Evolutionary conservation across 1,140 invertebrate species (phyloP), one percentile per base, ranked within the genome.

Genomic region (Parapsyche elsis): DNA sequence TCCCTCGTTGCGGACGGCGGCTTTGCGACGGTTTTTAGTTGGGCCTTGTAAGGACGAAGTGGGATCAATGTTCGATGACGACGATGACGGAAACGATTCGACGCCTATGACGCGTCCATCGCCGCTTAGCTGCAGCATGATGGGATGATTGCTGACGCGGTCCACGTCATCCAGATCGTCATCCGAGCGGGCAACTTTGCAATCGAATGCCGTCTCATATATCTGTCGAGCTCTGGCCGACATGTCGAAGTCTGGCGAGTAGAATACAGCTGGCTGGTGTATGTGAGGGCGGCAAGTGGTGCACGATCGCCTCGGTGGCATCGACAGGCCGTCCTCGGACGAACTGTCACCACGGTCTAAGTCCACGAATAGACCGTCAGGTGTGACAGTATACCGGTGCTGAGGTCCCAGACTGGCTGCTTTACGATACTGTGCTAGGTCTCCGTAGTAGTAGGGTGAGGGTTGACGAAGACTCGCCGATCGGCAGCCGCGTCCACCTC

Each of bases 121-220:
- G 75, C 88, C 88, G 84, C 86, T 86, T 83, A 90, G 77, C 88
- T 93, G 88, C 84, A 93, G 84, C 45, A 95, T 87, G n/a, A 94
- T 91, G 0, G 94, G 93, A 85, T 95, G 94, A 86, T 95, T 95
- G 76, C 93, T 93, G 59, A 95, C 92, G 81, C 94, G 92, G 84
- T 95, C 94, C 23, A 94, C 91, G 83, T 95, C 93, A 84, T 95
- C 94, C 70, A 95, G 89, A 84, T 95, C 94, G 86, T 95, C 94
- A 84, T 95, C 94, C 9, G 93, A 95, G 59, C 93, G 92, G 84
- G 91, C 93, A 85, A 96, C 92, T 86, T 95, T 95, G 85, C 94
- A 95, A 86, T 96, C 95, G 87, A 96, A 96, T 53, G 95, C 95
- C 46, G 95, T 96, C 87, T 96, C 95, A 85, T 96, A 96, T 38